Evolutionary conservation across 2,888 invertebrate genomes (phyloP), one percentile per base, ranked within the genome.

Genomic region (Rhodophaea formosa): DNA sequence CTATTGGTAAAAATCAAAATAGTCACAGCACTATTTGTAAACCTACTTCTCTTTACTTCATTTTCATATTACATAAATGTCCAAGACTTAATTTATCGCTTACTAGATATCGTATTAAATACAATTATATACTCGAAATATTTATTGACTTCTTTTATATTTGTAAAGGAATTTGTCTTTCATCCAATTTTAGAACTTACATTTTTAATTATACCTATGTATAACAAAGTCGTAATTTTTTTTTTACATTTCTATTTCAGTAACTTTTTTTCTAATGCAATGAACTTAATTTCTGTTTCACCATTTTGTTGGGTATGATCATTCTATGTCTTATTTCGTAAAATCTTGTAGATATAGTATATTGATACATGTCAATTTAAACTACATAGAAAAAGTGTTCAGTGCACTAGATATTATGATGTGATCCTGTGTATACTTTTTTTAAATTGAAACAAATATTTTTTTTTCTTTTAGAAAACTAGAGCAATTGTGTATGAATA

Each of bases 301-400:
- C 8, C 30, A 7, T 12, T 35, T 15, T 49, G n/a, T 8, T 54
- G 10, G 15, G 30, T 7, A 32, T 16, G 30, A n/a, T 8, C 23
- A 47, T 10, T 14, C 14, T 6, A 45, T 45, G 30, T 45, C 35
- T 32, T 30, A 46, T 35, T 8, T n/a, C 35, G 39, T 39, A 47
- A n/a, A 56, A 39, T 14, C 6, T 56, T 45, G 15, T 54, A 49
- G n/a, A 45, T 35, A 45, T 51, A 39, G 49, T 53, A 53, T 53
- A 45, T 59, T 52, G 47, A 54, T 57, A 58, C 32, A 61, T 62
- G 59, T 67, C 61, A 64, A 61, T 67, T 71, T 73, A 68, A 64
- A 68, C 75, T 79, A 77, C 72, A 60, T 79, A 76, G 72, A 77
- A 80, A 77, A 82, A 70, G 79, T 82, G 80, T 79, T 68, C 62